A percentile compares a stretch with the other conserved stretches of the same genome.
These are phyloP conservation scores for Argyresthia albistria DNA, from an alignment of 2,888 invertebrate genomes.

Conservation along the genomic window DNA sequence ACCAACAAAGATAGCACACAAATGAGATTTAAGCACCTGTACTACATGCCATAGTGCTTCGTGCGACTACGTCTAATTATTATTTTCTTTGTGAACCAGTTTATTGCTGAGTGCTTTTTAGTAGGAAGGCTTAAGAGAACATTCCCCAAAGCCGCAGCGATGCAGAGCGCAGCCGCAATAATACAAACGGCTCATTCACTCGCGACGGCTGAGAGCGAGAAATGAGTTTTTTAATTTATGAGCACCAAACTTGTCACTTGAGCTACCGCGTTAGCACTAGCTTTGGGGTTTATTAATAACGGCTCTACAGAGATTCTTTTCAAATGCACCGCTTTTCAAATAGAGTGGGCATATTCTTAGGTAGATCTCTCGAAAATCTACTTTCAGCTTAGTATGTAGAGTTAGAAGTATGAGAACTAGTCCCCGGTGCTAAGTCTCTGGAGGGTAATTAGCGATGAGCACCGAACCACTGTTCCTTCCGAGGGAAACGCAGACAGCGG, in stretches of 20 bases:
- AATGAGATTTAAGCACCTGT: conserved; percentile 1
- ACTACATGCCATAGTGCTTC: background rate
- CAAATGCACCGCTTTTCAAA: too few relatives aligned
- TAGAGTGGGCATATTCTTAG: too few relatives aligned
- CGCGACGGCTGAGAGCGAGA: conserved; percentile 12
- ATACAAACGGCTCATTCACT: conserved; percentile 11
- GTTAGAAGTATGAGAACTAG: background rate
- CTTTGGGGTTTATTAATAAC: background rate
- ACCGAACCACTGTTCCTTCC: conserved; percentile 5
- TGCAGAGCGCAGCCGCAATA: conserved; percentile 9
- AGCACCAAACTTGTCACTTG: conserved; percentile 8
- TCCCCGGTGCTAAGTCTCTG: background rate
- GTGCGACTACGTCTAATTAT: background rate
- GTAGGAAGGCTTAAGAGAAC: background rate
- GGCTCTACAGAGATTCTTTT: background rate
- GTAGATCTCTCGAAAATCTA: too few relatives aligned
- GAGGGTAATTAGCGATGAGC: conserved; percentile 6
- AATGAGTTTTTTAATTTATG: conserved; percentile 20
- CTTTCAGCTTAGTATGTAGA: background rate
- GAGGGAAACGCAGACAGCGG: background rate
- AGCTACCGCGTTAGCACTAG: background rate
- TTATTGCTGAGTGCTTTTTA: background rate
- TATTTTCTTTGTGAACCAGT: background rate
- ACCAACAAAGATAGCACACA: conserved; percentile 17
- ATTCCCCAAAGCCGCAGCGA: conserved; percentile 4